These are phyloP conservation scores for Ctenopoma kingsleyae DNA, from an alignment of 2,797 vertebrate species.

Conservation along the genomic window DNA sequence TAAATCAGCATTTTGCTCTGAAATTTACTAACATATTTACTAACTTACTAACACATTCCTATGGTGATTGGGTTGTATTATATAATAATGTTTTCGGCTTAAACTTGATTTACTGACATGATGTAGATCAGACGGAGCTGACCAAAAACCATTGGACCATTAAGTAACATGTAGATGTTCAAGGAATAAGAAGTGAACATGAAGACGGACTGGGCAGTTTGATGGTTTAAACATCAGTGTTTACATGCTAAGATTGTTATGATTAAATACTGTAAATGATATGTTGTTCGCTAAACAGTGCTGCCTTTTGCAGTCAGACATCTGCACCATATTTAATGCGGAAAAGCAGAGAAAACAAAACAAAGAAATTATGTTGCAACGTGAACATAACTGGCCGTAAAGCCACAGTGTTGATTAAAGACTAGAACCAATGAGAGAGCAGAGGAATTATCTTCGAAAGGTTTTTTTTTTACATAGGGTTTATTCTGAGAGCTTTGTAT, in stretches of 20 bases:
- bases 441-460: neutral
- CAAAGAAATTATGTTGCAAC: neutral
- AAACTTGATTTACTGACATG: neutral
- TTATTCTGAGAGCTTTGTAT: neutral
- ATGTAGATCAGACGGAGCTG: neutral
- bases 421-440: neutral
- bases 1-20: conserved; percentile 3
- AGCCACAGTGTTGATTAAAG: neutral
- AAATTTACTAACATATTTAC: neutral
- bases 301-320: conserved; percentile 17
- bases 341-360: conserved; percentile 21
- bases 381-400: neutral
- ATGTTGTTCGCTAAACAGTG: conserved; percentile 14
- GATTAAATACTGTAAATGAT: conserved; percentile 25
- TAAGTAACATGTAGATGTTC: neutral
- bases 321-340: conserved; percentile 22
- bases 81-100: too few species aligned
- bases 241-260: conserved; percentile 34
- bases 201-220: neutral
- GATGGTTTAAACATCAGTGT: conserved; percentile 2
- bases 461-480: neutral
- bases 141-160: neutral
- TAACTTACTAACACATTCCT: too few species aligned
- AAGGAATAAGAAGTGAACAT: neutral
- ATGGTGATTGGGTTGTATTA: too few species aligned